A percentile compares a stretch with the other conserved stretches of the same genome.
Conservation (phyloP, 1,140 invertebrate genomes). For the Tachypleus tridentatus region DNA sequence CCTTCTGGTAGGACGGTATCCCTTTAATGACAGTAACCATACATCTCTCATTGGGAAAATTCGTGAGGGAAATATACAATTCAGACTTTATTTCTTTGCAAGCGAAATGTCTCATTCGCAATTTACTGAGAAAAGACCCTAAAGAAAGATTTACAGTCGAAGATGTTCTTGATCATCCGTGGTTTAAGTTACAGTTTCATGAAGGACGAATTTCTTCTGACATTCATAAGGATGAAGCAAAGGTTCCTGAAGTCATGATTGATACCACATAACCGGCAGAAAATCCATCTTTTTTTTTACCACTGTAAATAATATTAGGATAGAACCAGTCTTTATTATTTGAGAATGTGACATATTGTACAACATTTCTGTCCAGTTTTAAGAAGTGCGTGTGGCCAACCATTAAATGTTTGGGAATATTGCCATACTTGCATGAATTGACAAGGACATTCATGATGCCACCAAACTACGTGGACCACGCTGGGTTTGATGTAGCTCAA, state of each 20-base stretch:
- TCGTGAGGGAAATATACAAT: conserved; percentile 71
- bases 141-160: conserved; percentile 68
- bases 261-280: too few species aligned
- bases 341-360: too few species aligned
- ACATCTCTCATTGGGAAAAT: conserved; percentile 1
- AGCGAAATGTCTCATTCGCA: conserved; percentile 72
- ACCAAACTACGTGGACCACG: too few species aligned
- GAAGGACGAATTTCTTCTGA: background rate
- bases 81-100: conserved; percentile 66
- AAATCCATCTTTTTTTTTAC: too few species aligned
- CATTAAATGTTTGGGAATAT: too few species aligned
- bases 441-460: too few species aligned
- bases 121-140: conserved; percentile 70
- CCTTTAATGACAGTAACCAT: conserved; percentile 57
- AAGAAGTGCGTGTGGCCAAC: too few species aligned
- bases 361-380: too few species aligned
- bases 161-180: conserved; percentile 73
- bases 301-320: too few species aligned
- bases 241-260: background rate
- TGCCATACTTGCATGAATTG: too few species aligned
- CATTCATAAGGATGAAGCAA: background rate
- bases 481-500: too few species aligned
- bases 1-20: conserved; percentile 91
- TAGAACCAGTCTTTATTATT: too few species aligned
- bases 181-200: conserved; percentile 40